Percentiles rank a stretch among this genome's conserved stretches.
Conservation (phyloP, 2,113 vertebrate species). For the Meleagris gallopavo region DNA sequence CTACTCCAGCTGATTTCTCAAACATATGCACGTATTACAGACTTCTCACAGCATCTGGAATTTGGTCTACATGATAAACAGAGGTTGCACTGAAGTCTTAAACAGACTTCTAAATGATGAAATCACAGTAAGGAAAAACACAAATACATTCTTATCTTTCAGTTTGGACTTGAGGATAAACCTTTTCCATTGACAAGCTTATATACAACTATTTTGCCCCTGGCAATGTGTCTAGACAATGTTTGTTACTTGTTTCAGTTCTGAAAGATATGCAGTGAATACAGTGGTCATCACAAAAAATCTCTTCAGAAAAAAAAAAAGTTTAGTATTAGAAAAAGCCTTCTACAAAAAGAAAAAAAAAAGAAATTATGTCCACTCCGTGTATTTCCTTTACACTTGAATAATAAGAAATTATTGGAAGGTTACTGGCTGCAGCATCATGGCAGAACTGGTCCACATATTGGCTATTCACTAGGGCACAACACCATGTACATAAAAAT, state of each 20-base stretch:
- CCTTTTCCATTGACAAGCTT: constrained; percentile 41
- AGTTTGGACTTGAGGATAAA: constrained; percentile 37
- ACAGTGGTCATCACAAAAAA: constrained; percentile 19
- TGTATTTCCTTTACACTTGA: neutral
- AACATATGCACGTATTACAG: neutral
- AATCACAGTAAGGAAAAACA: constrained; percentile 38
- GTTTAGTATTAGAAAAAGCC: neutral
- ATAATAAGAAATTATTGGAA: neutral
- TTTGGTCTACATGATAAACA: neutral
- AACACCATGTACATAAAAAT: neutral
- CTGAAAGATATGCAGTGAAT: neutral
- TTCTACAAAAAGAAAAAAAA: neutral
- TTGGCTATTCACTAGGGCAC: neutral
- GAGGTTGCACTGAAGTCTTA: constrained; percentile 3
- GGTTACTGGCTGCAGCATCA: neutral
- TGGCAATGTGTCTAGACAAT: constrained; percentile 67
- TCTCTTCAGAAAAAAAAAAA: neutral
- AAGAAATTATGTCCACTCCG: neutral
- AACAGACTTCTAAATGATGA: constrained; percentile 57
- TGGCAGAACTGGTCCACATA: neutral
- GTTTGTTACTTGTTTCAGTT: constrained; percentile 45
- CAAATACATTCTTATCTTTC: constrained; percentile 63
- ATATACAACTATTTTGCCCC: constrained; percentile 56
- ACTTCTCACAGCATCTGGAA: constrained; percentile 4
- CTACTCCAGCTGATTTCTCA: neutral